Percentiles rank a stretch among this genome's conserved stretches.
phyloP scores from a whole-genome alignment of 2,888 invertebrate genomes.

The Melolontha melolontha region DNA sequence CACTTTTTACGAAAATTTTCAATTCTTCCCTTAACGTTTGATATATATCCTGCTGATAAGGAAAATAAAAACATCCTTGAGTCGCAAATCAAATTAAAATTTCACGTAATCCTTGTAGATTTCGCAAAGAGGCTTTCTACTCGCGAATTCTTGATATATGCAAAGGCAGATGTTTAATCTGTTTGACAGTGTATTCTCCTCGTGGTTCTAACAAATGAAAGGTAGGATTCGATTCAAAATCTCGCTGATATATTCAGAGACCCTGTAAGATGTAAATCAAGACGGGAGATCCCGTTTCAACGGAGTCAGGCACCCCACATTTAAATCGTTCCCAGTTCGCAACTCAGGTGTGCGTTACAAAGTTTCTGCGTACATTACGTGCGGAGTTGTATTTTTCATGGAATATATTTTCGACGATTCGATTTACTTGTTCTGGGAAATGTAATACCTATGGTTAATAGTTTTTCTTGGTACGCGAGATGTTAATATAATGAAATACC shows the following conservation, averaged over 20 bases:
- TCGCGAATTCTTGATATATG: conserved; percentile 7
- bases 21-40: too few species aligned
- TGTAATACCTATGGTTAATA: not conserved
- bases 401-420: conserved; percentile 1
- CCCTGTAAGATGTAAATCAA: conserved; percentile 50
- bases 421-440: conserved; percentile 4
- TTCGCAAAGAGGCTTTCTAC: conserved; percentile 15
- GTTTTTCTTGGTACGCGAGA: too few species aligned
- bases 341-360: conserved; percentile 12
- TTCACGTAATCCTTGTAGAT: conserved; percentile 14
- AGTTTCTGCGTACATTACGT: not conserved
- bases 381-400: not conserved
- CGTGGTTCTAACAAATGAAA: conserved; percentile 40
- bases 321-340: conserved; percentile 40
- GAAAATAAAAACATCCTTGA: not conserved
- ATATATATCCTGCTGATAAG: too few species aligned
- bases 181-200: conserved; percentile 22
- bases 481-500: too few species aligned
- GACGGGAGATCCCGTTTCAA: conserved; percentile 47
- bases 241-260: conserved; percentile 46
- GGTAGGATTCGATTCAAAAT: conserved; percentile 42
- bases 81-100: not conserved
- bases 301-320: conserved; percentile 38
- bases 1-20: too few species aligned
- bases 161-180: conserved; percentile 23